Percentiles rank a stretch among this genome's conserved stretches.
These are phyloP conservation scores for Anthonomus grandis DNA, from an alignment of 1,140 invertebrate species.

Conservation along the genomic window DNA sequence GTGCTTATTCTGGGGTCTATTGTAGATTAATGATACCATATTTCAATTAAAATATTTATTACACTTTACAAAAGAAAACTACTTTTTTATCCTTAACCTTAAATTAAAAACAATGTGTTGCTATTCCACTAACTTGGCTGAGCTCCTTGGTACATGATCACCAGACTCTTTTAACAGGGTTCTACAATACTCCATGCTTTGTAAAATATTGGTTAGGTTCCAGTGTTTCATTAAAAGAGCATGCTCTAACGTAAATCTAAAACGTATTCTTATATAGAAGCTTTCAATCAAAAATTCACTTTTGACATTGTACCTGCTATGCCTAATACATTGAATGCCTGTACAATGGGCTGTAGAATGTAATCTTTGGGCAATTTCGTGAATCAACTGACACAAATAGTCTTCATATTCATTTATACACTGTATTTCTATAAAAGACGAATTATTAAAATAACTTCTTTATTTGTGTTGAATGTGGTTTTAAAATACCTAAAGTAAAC, in stretches of 20 bases:
- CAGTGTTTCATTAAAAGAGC: slow-evolving; percentile 82
- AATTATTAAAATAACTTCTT: not conserved
- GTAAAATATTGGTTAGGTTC: slow-evolving; percentile 67
- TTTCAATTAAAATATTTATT: too few species aligned
- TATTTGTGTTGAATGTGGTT: slow-evolving; percentile 27
- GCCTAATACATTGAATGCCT: slow-evolving; percentile 73
- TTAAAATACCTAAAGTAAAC: slow-evolving; percentile 82
- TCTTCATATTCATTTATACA: slow-evolving; percentile 77
- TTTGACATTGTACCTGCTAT: slow-evolving; percentile 58
- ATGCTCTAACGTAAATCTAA: slow-evolving; percentile 66
- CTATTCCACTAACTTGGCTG: too few species aligned
- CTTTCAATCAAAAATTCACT: not conserved
- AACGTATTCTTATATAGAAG: not conserved
- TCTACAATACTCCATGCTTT: slow-evolving; percentile 76
- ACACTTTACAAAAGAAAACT: too few species aligned
- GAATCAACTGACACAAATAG: slow-evolving; percentile 70
- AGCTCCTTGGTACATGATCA: too few species aligned
- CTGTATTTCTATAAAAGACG: slow-evolving; percentile 70
- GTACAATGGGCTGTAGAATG: slow-evolving; percentile 77
- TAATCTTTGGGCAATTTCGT: slow-evolving; percentile 76
- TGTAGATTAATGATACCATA: too few species aligned
- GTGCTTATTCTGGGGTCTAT: too few species aligned
- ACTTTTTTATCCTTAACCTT: too few species aligned
- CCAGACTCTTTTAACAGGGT: too few species aligned
- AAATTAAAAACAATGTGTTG: too few species aligned